phyloP scores from a whole-genome alignment of 1,140 invertebrate genomes.

The Solen grandis region DNA sequence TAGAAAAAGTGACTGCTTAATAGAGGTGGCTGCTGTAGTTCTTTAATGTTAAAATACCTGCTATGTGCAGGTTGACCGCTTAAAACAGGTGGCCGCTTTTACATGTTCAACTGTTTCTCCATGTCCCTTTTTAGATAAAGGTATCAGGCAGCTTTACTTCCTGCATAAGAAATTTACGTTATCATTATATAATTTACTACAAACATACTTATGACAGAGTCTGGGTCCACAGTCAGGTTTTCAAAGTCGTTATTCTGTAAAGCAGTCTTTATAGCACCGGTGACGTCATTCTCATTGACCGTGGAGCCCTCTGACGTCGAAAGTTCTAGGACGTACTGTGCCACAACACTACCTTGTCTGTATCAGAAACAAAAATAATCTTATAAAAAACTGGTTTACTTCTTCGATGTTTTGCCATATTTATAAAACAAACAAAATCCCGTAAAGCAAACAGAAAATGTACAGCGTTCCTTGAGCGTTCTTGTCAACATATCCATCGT shows the following conservation, averaged over 20 bases:
- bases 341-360: conserved; percentile 40
- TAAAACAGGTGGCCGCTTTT: too few relatives aligned
- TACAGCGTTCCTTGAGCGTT: too few relatives aligned
- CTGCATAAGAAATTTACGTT: not conserved
- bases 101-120: not conserved
- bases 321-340: not conserved
- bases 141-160: not conserved
- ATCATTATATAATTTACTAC: too few relatives aligned
- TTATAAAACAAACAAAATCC: too few relatives aligned
- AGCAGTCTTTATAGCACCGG: not conserved
- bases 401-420: too few relatives aligned
- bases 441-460: too few relatives aligned
- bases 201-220: not conserved
- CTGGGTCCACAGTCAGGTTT: conserved; percentile 16
- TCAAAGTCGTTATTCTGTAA: not conserved
- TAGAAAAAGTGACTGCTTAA: not conserved
- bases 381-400: too few relatives aligned
- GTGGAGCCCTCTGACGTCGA: not conserved
- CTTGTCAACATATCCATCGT: too few relatives aligned
- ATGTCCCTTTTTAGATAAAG: too few relatives aligned
- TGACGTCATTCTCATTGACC: not conserved
- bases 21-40: not conserved
- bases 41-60: not conserved
- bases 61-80: too few relatives aligned
- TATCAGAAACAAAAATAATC: too few relatives aligned